Conservation (phyloP, 1,140 invertebrate genomes). For the Parasteatoda tepidariorum region DNA sequence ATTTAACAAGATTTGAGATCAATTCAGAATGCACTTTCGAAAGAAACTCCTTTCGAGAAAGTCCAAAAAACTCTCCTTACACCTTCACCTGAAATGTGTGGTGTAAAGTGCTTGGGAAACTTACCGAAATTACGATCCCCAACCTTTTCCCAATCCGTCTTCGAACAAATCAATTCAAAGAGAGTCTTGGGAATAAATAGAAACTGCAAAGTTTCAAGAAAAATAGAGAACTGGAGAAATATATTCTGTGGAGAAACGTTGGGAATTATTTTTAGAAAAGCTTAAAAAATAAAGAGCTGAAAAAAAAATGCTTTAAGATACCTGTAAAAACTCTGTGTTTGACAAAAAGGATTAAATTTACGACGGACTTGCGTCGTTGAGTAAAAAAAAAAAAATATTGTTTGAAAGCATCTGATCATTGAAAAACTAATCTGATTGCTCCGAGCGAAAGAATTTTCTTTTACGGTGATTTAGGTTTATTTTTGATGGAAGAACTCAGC, state of each 20-base stretch:
- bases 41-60: not conserved
- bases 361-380: too few relatives aligned
- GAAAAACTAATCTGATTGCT: too few relatives aligned
- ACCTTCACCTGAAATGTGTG: not conserved
- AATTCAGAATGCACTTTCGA: not conserved
- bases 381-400: too few relatives aligned
- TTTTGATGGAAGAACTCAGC: too few relatives aligned
- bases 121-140: not conserved
- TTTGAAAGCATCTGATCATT: too few relatives aligned
- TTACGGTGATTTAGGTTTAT: too few relatives aligned
- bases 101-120: not conserved
- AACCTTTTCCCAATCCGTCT: not conserved
- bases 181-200: not conserved
- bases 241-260: not conserved
- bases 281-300: not conserved
- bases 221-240: not conserved
- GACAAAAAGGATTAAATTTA: too few relatives aligned
- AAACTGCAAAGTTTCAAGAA: not conserved
- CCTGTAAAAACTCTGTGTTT: too few relatives aligned
- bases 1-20: conserved; percentile 9
- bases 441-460: too few relatives aligned
- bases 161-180: not conserved
- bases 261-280: not conserved
- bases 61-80: too few relatives aligned
- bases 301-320: not conserved